Evolutionary conservation across 1,140 invertebrate species (phyloP).

Genomic region (Lasioglossum baleicum): DNA sequence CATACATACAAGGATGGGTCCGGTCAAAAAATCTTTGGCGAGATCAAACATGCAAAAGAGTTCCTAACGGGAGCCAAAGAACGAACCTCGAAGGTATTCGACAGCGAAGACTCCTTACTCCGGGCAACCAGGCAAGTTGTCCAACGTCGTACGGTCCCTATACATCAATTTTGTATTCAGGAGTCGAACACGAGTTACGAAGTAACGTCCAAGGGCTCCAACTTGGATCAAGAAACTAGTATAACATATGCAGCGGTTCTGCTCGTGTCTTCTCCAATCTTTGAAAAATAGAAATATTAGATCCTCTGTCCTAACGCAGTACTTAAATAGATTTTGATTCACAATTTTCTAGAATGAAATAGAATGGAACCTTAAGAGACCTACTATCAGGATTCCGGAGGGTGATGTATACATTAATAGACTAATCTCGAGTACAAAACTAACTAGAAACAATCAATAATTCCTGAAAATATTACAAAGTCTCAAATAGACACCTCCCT

Average conservation of each 20-base stretch:
- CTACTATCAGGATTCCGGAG: too few species aligned
- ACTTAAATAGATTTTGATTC: too few species aligned
- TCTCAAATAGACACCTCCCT: too few species aligned
- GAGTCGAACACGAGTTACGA: not conserved
- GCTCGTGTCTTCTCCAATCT: not conserved
- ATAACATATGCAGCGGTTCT: too few species aligned
- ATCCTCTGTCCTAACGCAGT: not conserved
- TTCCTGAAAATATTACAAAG: too few species aligned
- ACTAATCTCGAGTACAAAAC: too few species aligned
- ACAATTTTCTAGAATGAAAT: too few species aligned
- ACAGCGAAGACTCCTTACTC: conserved; percentile 4
- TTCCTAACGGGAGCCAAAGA: not conserved
- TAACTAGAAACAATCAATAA: too few species aligned
- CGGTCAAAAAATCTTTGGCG: not conserved
- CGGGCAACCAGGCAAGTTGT: not conserved
- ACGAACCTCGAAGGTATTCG: not conserved
- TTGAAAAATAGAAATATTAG: not conserved
- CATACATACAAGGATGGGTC: not conserved
- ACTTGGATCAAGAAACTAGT: not conserved
- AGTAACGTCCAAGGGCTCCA: not conserved
- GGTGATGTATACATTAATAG: too few species aligned
- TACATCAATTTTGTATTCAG: conserved; percentile 1
- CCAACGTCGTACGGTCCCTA: conserved; percentile 19
- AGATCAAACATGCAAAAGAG: not conserved
- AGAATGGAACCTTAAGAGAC: too few species aligned